These are phyloP conservation scores for Bombus vancouverensis DNA, from an alignment of 1,140 invertebrate species.

Conservation along the genomic window DNA sequence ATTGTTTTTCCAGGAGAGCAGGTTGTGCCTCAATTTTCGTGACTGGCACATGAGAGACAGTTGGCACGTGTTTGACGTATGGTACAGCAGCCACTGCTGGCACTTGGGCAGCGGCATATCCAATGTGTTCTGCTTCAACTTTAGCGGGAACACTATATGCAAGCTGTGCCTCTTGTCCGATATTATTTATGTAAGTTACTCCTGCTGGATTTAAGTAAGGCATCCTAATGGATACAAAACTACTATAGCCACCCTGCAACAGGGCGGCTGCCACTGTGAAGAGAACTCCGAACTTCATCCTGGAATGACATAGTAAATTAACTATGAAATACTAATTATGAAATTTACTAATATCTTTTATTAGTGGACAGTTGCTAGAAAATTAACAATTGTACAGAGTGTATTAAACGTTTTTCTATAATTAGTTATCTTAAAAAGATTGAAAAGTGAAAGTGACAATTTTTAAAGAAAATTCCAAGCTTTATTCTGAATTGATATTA, in stretches of 20 bases:
- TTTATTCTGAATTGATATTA: too few species aligned
- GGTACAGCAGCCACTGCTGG: slow-evolving; percentile 79
- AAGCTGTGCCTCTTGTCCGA: slow-evolving; percentile 66
- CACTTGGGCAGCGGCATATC: slow-evolving; percentile 74
- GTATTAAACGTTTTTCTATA: too few species aligned
- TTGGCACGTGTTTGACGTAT: slow-evolving; percentile 82
- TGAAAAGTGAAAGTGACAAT: neutral
- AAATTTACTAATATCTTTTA: neutral
- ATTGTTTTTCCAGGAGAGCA: slow-evolving; percentile 82
- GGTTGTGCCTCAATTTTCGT: slow-evolving; percentile 82
- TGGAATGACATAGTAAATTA: slow-evolving; percentile 21
- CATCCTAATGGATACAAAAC: slow-evolving; percentile 78
- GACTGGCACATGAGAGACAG: slow-evolving; percentile 82
- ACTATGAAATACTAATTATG: neutral
- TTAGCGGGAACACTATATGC: slow-evolving; percentile 69
- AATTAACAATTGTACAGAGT: too few species aligned
- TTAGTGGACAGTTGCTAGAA: neutral
- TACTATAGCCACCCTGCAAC: slow-evolving; percentile 71
- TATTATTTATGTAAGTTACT: slow-evolving; percentile 79
- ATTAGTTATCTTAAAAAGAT: too few species aligned
- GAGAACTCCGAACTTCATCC: slow-evolving; percentile 69
- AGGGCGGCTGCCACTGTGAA: slow-evolving; percentile 73
- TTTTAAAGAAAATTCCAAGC: neutral
- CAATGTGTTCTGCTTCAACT: slow-evolving; percentile 74
- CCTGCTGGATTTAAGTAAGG: slow-evolving; percentile 82